These are phyloP conservation scores for Drosophila aldrichi DNA, from an alignment of 2,888 invertebrate genomes.

Conservation along the genomic window DNA sequence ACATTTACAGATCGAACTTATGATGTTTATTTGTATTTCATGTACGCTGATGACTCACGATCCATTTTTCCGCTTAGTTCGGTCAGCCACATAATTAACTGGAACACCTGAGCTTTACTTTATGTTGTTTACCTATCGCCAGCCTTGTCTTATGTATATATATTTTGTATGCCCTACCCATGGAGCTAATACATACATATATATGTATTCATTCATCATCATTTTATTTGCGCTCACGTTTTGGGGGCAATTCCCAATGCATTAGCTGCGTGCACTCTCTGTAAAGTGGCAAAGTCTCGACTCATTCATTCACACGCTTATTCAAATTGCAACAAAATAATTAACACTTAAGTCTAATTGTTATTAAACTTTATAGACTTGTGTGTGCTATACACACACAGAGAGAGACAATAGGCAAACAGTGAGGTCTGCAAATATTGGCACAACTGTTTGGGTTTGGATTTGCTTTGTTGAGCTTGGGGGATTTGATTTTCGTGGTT, in stretches of 20 bases:
- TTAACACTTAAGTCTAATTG: conserved; percentile 54
- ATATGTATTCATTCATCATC: conserved; percentile 1
- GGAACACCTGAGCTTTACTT: conserved; percentile 16
- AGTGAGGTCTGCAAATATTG: conserved; percentile 41
- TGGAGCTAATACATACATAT: neutral
- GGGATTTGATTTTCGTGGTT: conserved; percentile 18
- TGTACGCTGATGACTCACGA: conserved; percentile 38
- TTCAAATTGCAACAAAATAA: conserved; percentile 52
- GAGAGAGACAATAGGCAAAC: conserved; percentile 4
- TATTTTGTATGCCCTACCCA: conserved; percentile 5
- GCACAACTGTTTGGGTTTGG: conserved; percentile 33
- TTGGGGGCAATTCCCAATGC: conserved; percentile 34
- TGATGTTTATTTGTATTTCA: neutral
- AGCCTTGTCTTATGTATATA: conserved; percentile 10
- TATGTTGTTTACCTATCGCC: conserved; percentile 6
- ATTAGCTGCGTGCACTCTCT: conserved; percentile 30
- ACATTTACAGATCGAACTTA: neutral
- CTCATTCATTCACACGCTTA: conserved; percentile 65
- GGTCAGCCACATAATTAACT: conserved; percentile 24
- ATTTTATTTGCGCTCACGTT: neutral
- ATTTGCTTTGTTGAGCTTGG: neutral
- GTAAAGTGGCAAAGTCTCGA: conserved; percentile 35
- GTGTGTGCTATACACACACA: neutral
- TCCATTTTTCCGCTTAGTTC: conserved; percentile 34
- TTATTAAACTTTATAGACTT: conserved; percentile 37